Conservation (phyloP, 2,113 vertebrate genomes). For the Eonycteris spelaea region DNA sequence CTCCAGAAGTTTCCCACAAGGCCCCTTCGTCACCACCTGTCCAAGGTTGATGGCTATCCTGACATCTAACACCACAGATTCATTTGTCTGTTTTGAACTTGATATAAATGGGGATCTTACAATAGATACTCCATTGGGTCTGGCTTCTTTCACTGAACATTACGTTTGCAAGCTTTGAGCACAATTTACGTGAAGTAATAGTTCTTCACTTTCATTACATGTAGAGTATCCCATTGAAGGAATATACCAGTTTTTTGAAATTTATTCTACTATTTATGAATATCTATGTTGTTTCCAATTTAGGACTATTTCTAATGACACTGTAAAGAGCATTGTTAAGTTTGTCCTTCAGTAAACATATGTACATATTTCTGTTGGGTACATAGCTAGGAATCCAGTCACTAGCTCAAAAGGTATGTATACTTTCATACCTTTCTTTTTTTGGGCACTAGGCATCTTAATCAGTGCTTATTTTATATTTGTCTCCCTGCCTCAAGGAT, state of each 20-base stretch:
- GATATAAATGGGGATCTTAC: not conserved
- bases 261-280: not conserved
- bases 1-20: not conserved
- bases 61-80: not conserved
- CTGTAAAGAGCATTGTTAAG: not conserved
- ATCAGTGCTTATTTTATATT: not conserved
- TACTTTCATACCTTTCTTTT: not conserved
- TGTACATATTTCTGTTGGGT: not conserved
- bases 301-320: not conserved
- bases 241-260: not conserved
- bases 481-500: not conserved
- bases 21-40: not conserved
- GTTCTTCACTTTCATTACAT: not conserved
- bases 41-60: not conserved
- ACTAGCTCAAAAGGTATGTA: not conserved
- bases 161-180: not conserved
- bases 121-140: not conserved
- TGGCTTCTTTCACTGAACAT: not conserved
- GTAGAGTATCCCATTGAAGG: not conserved
- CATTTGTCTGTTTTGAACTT: not conserved
- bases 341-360: not conserved
- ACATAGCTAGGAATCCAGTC: not conserved
- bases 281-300: not conserved
- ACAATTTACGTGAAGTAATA: not conserved
- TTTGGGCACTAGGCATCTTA: not conserved